Percentiles rank a stretch among this genome's conserved stretches.
phyloP scores from a whole-genome alignment of 2,113 vertebrate genomes.

The Aphelocoma coerulescens region DNA sequence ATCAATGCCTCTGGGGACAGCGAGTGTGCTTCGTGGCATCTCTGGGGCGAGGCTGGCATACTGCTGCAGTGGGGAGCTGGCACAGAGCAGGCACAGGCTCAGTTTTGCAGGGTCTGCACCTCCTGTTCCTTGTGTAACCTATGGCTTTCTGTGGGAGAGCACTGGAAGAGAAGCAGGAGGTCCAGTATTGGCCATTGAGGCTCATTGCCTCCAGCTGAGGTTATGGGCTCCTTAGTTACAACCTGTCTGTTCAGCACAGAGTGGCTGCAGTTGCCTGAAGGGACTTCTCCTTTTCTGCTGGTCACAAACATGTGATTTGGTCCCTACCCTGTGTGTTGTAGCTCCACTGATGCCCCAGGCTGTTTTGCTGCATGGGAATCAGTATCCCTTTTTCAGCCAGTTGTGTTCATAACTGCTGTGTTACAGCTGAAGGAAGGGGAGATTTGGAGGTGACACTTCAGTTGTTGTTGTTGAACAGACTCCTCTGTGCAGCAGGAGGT shows the following conservation, averaged over 20 bases:
- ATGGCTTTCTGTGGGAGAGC: rapidly evolving
- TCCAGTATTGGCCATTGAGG: neutral
- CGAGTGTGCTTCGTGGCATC: neutral
- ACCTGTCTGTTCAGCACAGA: neutral
- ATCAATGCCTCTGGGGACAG: neutral
- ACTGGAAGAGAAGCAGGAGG: neutral
- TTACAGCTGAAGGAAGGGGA: neutral
- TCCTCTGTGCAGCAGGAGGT: neutral
- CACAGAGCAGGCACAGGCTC: neutral
- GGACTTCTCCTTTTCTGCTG: neutral
- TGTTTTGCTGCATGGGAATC: neutral
- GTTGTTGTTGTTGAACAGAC: neutral
- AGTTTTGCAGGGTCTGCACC: neutral
- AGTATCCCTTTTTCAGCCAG: neutral
- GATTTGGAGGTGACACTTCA: neutral
- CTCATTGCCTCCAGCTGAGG: neutral
- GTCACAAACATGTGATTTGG: neutral
- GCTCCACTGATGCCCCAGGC: neutral
- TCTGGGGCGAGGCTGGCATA: neutral
- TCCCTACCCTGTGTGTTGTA: neutral
- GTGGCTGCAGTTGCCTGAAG: neutral
- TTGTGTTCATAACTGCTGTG: neutral
- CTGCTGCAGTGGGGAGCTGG: neutral
- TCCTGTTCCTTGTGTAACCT: neutral
- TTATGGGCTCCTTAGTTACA: neutral